Evolutionary conservation across 1,140 invertebrate genomes (phyloP), one percentile per base, ranked within the genome.

Genomic region (Batillaria attramentaria): DNA sequence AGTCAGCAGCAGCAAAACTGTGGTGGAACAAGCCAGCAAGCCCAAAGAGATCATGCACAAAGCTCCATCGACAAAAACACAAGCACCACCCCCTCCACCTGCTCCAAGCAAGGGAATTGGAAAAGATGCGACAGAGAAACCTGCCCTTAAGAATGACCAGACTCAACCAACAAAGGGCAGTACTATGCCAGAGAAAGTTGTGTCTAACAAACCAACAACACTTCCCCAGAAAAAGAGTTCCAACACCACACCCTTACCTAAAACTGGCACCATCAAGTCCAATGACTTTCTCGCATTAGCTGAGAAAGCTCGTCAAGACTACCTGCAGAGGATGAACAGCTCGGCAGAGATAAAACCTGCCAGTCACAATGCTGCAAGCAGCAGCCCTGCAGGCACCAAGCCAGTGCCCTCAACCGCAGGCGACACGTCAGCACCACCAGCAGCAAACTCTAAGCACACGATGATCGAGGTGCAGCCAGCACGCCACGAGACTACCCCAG

Each of bases 291-390:
- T 89, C 18, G 85, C 85, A 13, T 70, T 87, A 54, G 88, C 88
- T 60, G 88, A 89, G 73, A 88, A 86, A 78, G 84, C 82, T 68
- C 76, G 88, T 33, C 88, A 85, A 35, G 87, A 87, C 33, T 88
- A 84, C 68, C 77, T 89, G 24, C 84, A 87, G 73, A 86, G 84
- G 57, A 87, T 85, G 68, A 41, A 20, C 54, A 33, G 54, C 1
- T 33, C 72, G 76, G 73, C 24, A 79, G 70, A 54, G 13, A 28
- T 20, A 37, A 42, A 31, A 46, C 62, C 41, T 4, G 76, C 62
- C 24, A 24, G 46, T 18, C 28, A 39, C 41, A 68, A 46, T 65
- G 60, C 37, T 42, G 57, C 78, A 5, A 46, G 82, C 31, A 79
- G 82, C 66, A 78, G 74, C 46, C 70, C 43, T 50, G 75, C 62